Percentiles rank a stretch among this genome's conserved stretches.
Conservation (phyloP, 2,888 invertebrate species). For the Pachliopta kotzebuea region DNA sequence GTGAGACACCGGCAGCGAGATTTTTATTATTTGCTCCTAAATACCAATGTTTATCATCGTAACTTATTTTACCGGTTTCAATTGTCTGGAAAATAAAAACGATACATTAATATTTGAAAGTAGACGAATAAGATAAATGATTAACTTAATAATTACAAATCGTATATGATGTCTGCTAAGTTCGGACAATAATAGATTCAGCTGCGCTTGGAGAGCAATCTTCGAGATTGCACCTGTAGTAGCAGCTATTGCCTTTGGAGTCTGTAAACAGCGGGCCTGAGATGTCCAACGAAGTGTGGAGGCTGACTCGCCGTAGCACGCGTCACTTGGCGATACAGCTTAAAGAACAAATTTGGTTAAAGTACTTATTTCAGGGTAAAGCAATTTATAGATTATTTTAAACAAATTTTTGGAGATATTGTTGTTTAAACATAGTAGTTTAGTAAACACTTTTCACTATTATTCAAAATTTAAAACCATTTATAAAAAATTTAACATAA, state of each 20-base stretch:
- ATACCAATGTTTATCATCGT: slow-evolving; percentile 60
- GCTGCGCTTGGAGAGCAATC: slow-evolving; percentile 66
- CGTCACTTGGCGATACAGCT: slow-evolving; percentile 89
- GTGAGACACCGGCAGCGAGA: slow-evolving; percentile 13
- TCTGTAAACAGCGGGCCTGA: slow-evolving; percentile 84
- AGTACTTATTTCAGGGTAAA: too few species aligned
- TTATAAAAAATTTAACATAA: too few species aligned
- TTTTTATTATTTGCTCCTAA: slow-evolving; percentile 38
- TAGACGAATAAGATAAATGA: background rate
- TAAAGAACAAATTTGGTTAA: slow-evolving; percentile 31
- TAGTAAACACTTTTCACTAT: too few species aligned
- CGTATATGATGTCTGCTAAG: slow-evolving; percentile 57
- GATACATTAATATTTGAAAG: too few species aligned
- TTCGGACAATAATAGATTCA: slow-evolving; percentile 54
- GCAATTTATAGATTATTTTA: too few species aligned
- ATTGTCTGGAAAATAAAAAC: slow-evolving; percentile 50
- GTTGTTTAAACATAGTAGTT: too few species aligned
- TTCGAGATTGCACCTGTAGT: slow-evolving; percentile 38
- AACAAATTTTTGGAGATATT: too few species aligned
- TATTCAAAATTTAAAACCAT: too few species aligned
- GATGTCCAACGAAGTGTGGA: slow-evolving; percentile 91
- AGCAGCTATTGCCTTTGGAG: slow-evolving; percentile 38
- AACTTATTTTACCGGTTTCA: slow-evolving; percentile 58
- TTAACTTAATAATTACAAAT: slow-evolving; percentile 49
- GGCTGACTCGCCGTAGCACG: slow-evolving; percentile 89